phyloP scores from a whole-genome alignment of 1,140 invertebrate genomes.

The Stenopsyche tienmushanensis region DNA sequence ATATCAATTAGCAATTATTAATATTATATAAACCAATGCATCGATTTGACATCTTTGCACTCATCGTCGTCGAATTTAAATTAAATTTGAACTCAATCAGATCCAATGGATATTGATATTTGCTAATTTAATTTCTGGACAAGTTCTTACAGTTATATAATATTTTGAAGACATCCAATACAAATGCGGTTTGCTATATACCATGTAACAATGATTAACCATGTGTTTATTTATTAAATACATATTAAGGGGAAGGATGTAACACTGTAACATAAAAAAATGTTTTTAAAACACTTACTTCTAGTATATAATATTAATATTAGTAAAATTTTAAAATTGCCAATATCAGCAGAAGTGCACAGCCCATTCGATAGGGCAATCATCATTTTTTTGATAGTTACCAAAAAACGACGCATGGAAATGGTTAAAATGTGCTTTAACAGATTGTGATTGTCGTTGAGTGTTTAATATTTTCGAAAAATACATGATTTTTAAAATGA shows the following conservation, averaged over 20 bases:
- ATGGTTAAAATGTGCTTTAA: slow-evolving; percentile 10
- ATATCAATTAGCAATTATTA: background rate
- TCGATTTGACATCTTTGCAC: background rate
- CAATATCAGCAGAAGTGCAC: slow-evolving; percentile 16
- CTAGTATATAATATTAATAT: background rate
- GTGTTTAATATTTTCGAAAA: background rate
- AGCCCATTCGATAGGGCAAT: too few species aligned
- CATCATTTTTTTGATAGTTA: background rate
- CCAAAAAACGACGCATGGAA: background rate
- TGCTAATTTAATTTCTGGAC: background rate
- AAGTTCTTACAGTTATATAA: background rate
- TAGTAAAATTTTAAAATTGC: slow-evolving; percentile 3
- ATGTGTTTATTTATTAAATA: slow-evolving; percentile 8
- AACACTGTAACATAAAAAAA: slow-evolving; percentile 7
- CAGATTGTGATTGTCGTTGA: slow-evolving; percentile 13
- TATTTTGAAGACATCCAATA: slow-evolving; percentile 2
- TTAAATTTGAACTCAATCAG: background rate
- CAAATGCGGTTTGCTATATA: slow-evolving; percentile 18
- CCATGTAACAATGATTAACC: slow-evolving; percentile 21
- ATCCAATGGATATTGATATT: background rate
- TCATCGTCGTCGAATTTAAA: background rate
- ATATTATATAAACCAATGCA: background rate
- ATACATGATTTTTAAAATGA: too few species aligned
- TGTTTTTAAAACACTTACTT: background rate
- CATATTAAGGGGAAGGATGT: slow-evolving; percentile 2